phyloP scores from a whole-genome alignment of 2,888 invertebrate species.

The Ceratothoa steindachneri region DNA sequence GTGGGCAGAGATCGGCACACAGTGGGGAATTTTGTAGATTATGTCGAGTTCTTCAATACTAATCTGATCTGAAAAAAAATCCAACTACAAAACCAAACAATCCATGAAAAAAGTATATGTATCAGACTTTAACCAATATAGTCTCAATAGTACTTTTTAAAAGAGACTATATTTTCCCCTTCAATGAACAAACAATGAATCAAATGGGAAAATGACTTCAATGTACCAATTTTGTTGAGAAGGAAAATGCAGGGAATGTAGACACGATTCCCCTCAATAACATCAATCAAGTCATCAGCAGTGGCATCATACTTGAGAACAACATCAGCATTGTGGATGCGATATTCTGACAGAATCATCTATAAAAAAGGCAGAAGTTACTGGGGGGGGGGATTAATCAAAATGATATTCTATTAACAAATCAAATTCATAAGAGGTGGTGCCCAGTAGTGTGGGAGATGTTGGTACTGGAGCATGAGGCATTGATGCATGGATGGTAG shows the following conservation, averaged over 20 bases:
- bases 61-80: constrained; percentile 70
- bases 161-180: not conserved
- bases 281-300: constrained; percentile 95
- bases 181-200: not conserved
- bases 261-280: constrained; percentile 96
- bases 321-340: constrained; percentile 97
- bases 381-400: too few relatives aligned
- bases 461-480: too few relatives aligned
- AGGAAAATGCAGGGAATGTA: constrained; percentile 98
- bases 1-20: constrained; percentile 99
- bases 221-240: constrained; percentile 94
- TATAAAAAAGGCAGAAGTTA: not conserved
- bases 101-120: not conserved
- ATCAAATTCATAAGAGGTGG: too few relatives aligned
- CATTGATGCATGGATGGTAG: too few relatives aligned
- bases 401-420: too few relatives aligned
- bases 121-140: not conserved
- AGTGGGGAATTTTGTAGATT: constrained; percentile 98
- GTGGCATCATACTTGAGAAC: constrained; percentile 88
- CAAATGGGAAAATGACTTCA: too few relatives aligned
- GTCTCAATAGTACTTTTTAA: not conserved
- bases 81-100: not conserved
- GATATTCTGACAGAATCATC: constrained; percentile 93
- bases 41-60: constrained; percentile 94
- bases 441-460: too few relatives aligned